Evolutionary conservation across 2,113 vertebrate species (phyloP), one percentile per base, ranked within the genome.

Genomic region (Psittacus erithacus): DNA sequence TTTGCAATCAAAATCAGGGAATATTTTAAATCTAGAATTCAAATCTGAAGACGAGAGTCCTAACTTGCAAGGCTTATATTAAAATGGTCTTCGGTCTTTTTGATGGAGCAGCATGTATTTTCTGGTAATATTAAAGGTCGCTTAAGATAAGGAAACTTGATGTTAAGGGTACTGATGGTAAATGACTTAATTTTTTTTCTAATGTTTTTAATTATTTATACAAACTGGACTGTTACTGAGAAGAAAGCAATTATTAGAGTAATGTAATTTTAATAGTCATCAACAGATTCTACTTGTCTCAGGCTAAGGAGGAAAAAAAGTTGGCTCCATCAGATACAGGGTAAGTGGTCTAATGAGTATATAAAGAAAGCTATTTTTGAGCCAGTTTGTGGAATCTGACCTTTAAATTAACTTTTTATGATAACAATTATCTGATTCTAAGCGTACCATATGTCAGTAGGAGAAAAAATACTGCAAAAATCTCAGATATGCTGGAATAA

Each of bases 61-160:
- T 52, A 49, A 41, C 4, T 53, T 85, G 7, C 38, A 79, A n/a
- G 11, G 7, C 35, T 57, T 78, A 10, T 27, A 23, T 74, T 74
- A 33, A 77, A 83, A 62, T 11, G 4, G 2, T 31, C 22, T 4
- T 91, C 11, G 7, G 13, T 68, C 16, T 75, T 77, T 78, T 15
- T 87, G 46, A 28, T 59, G 7, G 25, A 59, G 19, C 6, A 70
- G 25, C 4, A 38, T 63, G 19, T 25, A 53, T 82, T 90, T 76
- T 76, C 19, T 76, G 29, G 11, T 57, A 49, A 53, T 67, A 63
- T 27, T 85, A 11, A 75, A 75, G 10, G 7, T 31, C 2, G 38
- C 38, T 59, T 50, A 25, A n/a, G 19, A 17, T 0, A 0, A 90
- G 53, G 9, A 46, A 55, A 86, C 9, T 53, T 82, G 5, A 1